Conservation (phyloP, 2,797 vertebrate genomes). For the Microtus agrestis region DNA sequence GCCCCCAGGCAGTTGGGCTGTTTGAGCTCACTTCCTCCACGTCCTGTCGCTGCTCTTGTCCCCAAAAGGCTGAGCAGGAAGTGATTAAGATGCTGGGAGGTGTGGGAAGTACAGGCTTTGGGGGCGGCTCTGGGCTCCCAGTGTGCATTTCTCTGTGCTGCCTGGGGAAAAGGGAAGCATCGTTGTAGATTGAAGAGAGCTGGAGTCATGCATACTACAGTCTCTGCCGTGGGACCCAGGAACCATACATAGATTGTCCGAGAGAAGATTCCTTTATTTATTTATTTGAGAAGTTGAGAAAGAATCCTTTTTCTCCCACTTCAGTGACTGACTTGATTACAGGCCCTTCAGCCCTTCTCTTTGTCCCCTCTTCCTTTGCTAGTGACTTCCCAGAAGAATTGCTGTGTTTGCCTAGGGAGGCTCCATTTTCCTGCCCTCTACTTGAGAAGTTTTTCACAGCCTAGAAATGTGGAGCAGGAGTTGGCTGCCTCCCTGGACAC, state of each 20-base stretch:
- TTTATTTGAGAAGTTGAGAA: neutral
- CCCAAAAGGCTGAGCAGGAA: neutral
- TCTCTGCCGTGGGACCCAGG: neutral
- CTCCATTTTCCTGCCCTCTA: neutral
- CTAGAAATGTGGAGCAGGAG: neutral
- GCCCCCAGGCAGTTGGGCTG: neutral
- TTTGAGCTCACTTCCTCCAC: conserved; percentile 79
- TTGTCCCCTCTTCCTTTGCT: neutral
- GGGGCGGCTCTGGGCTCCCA: neutral
- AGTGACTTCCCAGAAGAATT: neutral
- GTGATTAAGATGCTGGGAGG: neutral
- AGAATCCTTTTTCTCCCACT: neutral
- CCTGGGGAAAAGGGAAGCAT: neutral
- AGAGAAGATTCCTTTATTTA: neutral
- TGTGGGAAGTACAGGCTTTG: neutral
- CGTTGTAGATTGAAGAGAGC: neutral
- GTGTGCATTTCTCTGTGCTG: neutral
- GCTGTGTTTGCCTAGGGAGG: neutral
- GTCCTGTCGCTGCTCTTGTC: conserved; percentile 1
- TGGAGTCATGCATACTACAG: neutral
- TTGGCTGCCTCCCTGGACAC: neutral
- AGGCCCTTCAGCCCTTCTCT: neutral
- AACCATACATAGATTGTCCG: neutral
- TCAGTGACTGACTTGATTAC: neutral
- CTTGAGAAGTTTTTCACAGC: neutral